Percentiles rank a stretch among this genome's conserved stretches.
Evolutionary conservation across 2,797 vertebrate species (phyloP).

Genomic region (Myotis planiceps): DNA sequence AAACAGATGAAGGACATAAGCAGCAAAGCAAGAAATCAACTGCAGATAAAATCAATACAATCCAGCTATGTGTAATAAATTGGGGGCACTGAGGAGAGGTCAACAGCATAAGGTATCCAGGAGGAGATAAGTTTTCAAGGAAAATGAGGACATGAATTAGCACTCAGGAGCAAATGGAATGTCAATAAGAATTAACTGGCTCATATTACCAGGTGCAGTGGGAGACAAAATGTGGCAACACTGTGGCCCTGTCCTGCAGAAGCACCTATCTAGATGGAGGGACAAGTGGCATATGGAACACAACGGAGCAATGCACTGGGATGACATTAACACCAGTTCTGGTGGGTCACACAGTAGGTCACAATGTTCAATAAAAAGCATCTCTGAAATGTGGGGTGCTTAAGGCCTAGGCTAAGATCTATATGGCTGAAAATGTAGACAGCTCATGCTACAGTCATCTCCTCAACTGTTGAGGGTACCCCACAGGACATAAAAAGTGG

Average conservation of each 20-base stretch:
- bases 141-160: conserved; percentile 32
- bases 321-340: background rate
- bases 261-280: background rate
- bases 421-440: background rate
- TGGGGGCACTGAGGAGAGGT: background rate
- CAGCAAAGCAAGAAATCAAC: conserved; percentile 59
- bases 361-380: background rate
- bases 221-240: background rate
- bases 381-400: background rate
- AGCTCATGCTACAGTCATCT: background rate
- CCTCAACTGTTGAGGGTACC: background rate
- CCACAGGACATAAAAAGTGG: background rate
- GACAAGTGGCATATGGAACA: background rate
- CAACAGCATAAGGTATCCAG: background rate
- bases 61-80: conserved; percentile 29
- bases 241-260: background rate
- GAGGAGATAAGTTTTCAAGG: background rate
- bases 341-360: background rate
- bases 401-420: background rate
- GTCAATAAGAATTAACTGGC: conserved; percentile 18
- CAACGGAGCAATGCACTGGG: background rate
- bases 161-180: conserved; percentile 45
- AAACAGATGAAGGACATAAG: conserved; percentile 62
- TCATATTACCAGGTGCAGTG: background rate
- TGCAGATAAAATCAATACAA: conserved; percentile 62